phyloP scores from a whole-genome alignment of 2,797 vertebrate genomes.

The Crenichthys baileyi region DNA sequence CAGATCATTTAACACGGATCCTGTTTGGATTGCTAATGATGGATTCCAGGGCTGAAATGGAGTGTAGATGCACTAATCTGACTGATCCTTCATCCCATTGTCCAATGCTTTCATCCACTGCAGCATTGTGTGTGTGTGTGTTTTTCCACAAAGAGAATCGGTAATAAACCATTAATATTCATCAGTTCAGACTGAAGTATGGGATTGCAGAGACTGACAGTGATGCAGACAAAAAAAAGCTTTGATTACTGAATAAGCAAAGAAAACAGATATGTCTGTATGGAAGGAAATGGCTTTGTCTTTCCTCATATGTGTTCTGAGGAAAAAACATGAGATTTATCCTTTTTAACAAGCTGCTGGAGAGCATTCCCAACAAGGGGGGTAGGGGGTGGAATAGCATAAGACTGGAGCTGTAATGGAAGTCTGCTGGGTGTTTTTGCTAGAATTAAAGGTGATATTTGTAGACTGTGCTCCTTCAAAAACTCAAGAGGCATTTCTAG shows the following conservation, averaged over 20 bases:
- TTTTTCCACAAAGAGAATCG: conserved; percentile 73
- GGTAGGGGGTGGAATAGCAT: conserved; percentile 24
- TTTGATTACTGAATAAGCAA: conserved; percentile 80
- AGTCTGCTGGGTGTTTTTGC: conserved; percentile 21
- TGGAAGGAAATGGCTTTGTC: conserved; percentile 30
- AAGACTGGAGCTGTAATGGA: conserved; percentile 32
- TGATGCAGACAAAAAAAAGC: conserved; percentile 44
- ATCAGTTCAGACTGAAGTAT: conserved; percentile 61
- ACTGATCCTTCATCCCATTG: conserved; percentile 69
- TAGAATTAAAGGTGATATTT: conserved; percentile 35
- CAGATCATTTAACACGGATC: conserved; percentile 54
- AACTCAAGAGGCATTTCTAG: conserved; percentile 22
- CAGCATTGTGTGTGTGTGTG: conserved; percentile 57
- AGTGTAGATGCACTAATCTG: conserved; percentile 64
- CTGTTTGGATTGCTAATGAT: conserved; percentile 64
- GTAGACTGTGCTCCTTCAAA: conserved; percentile 9
- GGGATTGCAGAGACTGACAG: conserved; percentile 67
- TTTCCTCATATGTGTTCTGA: conserved; percentile 24
- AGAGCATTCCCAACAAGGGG: conserved; percentile 57
- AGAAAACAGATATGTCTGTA: conserved; percentile 62
- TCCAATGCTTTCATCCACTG: conserved; percentile 67
- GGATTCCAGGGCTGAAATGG: conserved; percentile 44
- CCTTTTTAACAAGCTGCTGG: conserved; percentile 62
- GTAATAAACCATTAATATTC: conserved; percentile 79
- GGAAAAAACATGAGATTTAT: conserved; percentile 49